Evolutionary conservation across 2,113 vertebrate species (phyloP).

Genomic region (Sapajus apella): DNA sequence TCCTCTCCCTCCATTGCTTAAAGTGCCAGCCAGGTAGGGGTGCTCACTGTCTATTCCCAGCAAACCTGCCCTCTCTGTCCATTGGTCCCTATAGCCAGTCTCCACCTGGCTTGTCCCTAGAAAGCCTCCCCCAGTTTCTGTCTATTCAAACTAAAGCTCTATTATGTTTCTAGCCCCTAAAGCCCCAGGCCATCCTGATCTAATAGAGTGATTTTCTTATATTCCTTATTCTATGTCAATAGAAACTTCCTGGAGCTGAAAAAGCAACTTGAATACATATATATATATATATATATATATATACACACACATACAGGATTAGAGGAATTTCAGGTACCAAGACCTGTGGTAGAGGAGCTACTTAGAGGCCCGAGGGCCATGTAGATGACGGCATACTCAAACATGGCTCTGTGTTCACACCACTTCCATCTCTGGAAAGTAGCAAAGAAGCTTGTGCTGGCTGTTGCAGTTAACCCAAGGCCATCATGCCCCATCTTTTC

Average conservation of each 20-base stretch:
- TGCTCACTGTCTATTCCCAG: neutral
- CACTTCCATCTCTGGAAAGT: neutral
- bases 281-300: too few species aligned
- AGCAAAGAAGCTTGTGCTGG: neutral
- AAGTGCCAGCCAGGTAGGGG: neutral
- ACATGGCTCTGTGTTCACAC: neutral
- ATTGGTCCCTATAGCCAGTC: neutral
- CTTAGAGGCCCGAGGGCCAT: neutral
- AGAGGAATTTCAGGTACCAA: neutral
- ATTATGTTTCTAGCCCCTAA: neutral
- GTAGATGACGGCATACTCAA: neutral
- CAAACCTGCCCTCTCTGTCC: neutral
- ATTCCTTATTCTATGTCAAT: neutral
- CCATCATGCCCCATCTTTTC: rapidly evolving
- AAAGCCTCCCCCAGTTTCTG: neutral
- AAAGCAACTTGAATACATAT: neutral
- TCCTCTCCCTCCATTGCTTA: neutral
- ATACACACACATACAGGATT: neutral
- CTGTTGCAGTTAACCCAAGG: neutral
- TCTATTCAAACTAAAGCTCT: neutral
- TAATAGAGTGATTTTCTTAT: neutral
- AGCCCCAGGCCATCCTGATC: neutral
- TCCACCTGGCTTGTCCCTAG: neutral
- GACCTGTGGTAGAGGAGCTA: neutral
- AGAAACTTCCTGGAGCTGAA: neutral